A percentile compares a stretch with the other conserved stretches of the same genome.
These are phyloP conservation scores for Urocolius indicus DNA, from an alignment of 2,113 vertebrate genomes.

Conservation along the genomic window DNA sequence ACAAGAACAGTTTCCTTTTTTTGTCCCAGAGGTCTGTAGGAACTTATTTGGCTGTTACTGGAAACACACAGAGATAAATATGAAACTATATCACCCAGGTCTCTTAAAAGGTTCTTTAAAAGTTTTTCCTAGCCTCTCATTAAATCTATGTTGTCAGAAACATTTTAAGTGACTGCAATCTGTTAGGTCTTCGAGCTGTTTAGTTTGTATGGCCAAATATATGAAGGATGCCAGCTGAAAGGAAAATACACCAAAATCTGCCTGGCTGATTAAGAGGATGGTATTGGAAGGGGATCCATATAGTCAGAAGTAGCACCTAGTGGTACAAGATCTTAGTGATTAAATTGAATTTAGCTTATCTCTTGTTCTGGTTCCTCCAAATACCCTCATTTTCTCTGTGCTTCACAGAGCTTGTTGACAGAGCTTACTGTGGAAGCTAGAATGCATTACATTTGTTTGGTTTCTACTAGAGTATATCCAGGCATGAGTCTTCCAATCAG, in stretches of 20 bases:
- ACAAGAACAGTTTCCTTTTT: background rate
- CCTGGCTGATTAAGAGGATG: background rate
- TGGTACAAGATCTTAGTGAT: background rate
- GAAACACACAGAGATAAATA: background rate
- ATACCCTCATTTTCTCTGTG: background rate
- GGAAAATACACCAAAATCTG: background rate
- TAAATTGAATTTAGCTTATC: background rate
- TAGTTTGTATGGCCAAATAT: background rate
- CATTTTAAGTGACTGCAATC: background rate
- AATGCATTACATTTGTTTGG: background rate
- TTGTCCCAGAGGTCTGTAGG: background rate
- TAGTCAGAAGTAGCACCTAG: background rate
- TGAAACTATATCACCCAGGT: background rate
- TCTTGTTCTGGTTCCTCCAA: background rate
- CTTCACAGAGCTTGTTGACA: background rate
- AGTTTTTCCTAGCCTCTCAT: background rate
- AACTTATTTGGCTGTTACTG: background rate
- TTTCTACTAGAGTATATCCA: rapidly evolving
- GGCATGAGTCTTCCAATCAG: rapidly evolving
- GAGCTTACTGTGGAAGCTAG: background rate
- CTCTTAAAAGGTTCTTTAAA: background rate
- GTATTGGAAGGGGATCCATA: background rate
- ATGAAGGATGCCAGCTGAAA: background rate
- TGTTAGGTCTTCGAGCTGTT: background rate
- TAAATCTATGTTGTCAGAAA: background rate